Conservation (phyloP, 2,888 invertebrate species). For the Caenorhabditis drosophilae region DNA sequence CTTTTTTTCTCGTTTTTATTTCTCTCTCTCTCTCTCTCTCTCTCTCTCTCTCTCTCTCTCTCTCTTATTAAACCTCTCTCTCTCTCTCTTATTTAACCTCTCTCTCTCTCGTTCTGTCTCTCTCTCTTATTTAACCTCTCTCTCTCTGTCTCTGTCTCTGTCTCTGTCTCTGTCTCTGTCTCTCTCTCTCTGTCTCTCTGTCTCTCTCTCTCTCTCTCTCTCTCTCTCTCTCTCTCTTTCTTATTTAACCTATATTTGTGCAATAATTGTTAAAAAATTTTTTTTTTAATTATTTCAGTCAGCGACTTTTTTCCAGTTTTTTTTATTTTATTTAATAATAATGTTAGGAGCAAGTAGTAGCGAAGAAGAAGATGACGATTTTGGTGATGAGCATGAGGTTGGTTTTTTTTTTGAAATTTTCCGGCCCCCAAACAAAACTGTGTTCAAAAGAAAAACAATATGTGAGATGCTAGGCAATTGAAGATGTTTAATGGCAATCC, state of each 20-base stretch:
- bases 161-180: neutral
- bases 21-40: neutral
- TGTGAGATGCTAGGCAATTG: too few species aligned
- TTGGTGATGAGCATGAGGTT: slow-evolving; percentile 54
- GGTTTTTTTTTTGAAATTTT: neutral
- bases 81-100: neutral
- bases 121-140: neutral
- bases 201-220: neutral
- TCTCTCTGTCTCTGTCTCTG: neutral
- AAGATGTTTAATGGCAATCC: too few species aligned
- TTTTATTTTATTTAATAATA: slow-evolving; percentile 7
- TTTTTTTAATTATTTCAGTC: neutral
- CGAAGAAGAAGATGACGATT: slow-evolving; percentile 69
- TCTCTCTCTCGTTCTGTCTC: neutral
- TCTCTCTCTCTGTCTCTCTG: neutral
- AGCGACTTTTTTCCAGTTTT: neutral
- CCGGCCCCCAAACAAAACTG: too few species aligned
- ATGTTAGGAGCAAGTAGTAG: slow-evolving; percentile 70
- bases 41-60: neutral
- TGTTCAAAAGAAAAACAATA: too few species aligned
- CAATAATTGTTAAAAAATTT: neutral
- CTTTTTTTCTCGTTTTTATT: neutral
- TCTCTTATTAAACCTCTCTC: neutral
- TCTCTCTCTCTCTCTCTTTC: neutral
- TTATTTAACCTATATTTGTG: neutral